These are phyloP conservation scores for Galerucella calmariensis DNA, from an alignment of 2,888 invertebrate genomes.

Conservation along the genomic window DNA sequence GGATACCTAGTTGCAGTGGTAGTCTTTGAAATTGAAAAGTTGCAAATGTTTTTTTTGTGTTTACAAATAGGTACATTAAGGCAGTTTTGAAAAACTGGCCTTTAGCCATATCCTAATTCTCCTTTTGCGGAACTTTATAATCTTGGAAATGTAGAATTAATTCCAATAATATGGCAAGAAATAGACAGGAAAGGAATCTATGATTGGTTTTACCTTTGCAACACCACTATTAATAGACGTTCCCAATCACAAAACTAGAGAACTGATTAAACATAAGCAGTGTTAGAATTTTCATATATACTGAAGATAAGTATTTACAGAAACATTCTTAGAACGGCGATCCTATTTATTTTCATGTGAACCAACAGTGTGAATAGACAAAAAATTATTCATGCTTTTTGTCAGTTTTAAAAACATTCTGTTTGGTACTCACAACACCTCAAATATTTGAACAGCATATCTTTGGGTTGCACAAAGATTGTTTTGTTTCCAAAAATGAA, in stretches of 20 bases:
- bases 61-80: no score
- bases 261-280: neutral
- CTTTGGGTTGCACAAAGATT: constrained; percentile 21
- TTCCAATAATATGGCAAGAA: neutral
- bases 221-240: neutral
- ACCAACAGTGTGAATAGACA: constrained; percentile 17
- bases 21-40: no score
- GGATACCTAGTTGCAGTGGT: no score
- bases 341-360: constrained; percentile 24
- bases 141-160: no score
- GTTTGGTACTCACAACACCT: constrained; percentile 22
- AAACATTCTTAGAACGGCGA: constrained; percentile 19
- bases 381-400: constrained; percentile 14
- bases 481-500: neutral
- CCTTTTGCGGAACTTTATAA: no score
- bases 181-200: neutral
- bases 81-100: no score
- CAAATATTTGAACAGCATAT: constrained; percentile 34
- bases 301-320: constrained; percentile 16
- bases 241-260: neutral
- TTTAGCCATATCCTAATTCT: no score
- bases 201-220: neutral
- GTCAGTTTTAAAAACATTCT: constrained; percentile 27
- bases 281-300: constrained; percentile 6
- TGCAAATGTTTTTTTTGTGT: no score